phyloP scores from a whole-genome alignment of 2,888 invertebrate genomes.

The Acanthopleura granulata region DNA sequence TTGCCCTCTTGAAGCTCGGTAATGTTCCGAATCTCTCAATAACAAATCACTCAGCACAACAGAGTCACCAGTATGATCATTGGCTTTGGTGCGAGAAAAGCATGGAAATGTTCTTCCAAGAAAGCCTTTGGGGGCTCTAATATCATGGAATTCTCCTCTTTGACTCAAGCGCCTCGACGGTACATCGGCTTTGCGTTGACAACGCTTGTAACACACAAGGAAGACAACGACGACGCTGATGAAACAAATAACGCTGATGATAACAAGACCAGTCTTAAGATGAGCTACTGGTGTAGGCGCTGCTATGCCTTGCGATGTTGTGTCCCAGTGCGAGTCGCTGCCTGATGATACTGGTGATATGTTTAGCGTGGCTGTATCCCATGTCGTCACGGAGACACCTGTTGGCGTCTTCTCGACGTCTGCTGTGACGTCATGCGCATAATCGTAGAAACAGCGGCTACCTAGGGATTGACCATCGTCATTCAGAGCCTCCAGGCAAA shows the following conservation, averaged over 20 bases:
- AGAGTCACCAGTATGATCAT: not conserved
- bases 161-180: not conserved
- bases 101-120: not conserved
- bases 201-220: not conserved
- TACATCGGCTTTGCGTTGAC: not conserved
- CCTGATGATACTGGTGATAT: not conserved
- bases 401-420: not conserved
- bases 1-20: not conserved
- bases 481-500: constrained; percentile 5
- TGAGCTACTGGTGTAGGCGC: no score
- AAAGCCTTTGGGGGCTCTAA: not conserved
- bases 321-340: no score
- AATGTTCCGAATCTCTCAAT: not conserved
- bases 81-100: not conserved
- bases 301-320: no score
- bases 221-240: not conserved
- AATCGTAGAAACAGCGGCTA: not conserved
- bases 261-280: not conserved
- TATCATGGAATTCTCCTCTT: no score
- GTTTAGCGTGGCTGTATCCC: not conserved
- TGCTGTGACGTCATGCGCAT: no score
- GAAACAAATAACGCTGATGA: not conserved
- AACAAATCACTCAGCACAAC: constrained; percentile 10
- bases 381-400: not conserved
- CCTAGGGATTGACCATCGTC: not conserved